phyloP scores from a whole-genome alignment of 2,113 vertebrate genomes.

The Naja naja region DNA sequence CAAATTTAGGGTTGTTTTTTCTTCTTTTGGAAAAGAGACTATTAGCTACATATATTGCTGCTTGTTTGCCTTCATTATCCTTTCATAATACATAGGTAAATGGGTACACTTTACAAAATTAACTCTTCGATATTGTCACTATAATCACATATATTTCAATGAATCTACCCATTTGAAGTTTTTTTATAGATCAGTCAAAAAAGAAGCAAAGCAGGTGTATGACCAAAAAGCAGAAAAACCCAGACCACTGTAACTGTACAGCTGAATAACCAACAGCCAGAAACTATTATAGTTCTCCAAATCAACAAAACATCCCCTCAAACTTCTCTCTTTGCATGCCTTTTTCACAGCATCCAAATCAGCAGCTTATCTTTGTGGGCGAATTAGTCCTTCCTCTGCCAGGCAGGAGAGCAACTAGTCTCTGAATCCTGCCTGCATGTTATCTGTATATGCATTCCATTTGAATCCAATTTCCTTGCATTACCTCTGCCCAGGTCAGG shows the following conservation, averaged over 20 bases:
- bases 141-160: background rate
- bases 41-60: background rate
- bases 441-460: conserved; percentile 53
- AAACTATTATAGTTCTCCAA: fast-evolving
- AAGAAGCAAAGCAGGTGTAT: background rate
- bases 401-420: conserved; percentile 20
- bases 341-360: background rate
- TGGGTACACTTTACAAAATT: conserved; percentile 2
- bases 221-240: background rate
- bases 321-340: background rate
- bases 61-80: background rate
- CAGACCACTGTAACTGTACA: background rate
- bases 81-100: background rate
- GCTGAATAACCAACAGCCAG: fast-evolving
- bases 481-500: conserved; percentile 73
- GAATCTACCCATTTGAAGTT: background rate
- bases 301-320: fast-evolving
- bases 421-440: conserved; percentile 14
- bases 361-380: background rate
- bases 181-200: background rate
- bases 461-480: conserved; percentile 67
- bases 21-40: background rate
- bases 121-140: background rate
- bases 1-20: background rate
- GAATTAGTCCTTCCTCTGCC: background rate